Base-by-base conservation (phyloP, 2,888 invertebrate species). In the Drosophila nr. perissopoda region DNA sequence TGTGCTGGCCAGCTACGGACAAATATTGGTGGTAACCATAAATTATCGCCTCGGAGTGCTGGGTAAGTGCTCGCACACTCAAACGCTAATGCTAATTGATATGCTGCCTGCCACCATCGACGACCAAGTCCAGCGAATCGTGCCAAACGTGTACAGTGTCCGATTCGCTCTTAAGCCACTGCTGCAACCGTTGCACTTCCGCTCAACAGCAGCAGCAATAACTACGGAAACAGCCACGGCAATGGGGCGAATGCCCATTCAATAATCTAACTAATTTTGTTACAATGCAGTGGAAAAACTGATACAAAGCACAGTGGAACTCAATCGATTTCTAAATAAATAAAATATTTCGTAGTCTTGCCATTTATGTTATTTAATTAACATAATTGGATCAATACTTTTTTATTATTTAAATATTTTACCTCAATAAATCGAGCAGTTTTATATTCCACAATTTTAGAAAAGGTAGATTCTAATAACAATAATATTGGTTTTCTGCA, bases 1-100 rank as follows among this genome's bases (percentile, higher is more conserved):
- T 63, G 98, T 99, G 38, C 95, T 99, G 76, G 97, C 99, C 42
- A 98, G 98, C 85, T 98, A 98, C 92, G 99, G 97, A 11, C 96
- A 97, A 79, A 95, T 97, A 88, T 96, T 98, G 80, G 97, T 97
- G 77, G 97, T 98, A 92, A 98, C 98, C 94, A 95, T 97, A 92
- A 97, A 97, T 94, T 97, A 97, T 94, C 95, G 97, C 87, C 95
- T 97, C 75, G 97, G 97, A 71, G 95, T 97, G 90, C 93, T 97
- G 88, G 97, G 97, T 97, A 92, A 95, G 96, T 94, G 73, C 82
- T 67, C 51, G 57, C 60, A 62, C 80, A 84, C 76, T 74, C 74
- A 54, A 71, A 73, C 61, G 70, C 80, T 83, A 82, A 86, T 83
- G 61, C 83, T 84, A 85, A 87, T 87, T 85, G 81, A 84, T 85